phyloP scores from a whole-genome alignment of 2,113 vertebrate species.

The Benitochromis conjunctus region DNA sequence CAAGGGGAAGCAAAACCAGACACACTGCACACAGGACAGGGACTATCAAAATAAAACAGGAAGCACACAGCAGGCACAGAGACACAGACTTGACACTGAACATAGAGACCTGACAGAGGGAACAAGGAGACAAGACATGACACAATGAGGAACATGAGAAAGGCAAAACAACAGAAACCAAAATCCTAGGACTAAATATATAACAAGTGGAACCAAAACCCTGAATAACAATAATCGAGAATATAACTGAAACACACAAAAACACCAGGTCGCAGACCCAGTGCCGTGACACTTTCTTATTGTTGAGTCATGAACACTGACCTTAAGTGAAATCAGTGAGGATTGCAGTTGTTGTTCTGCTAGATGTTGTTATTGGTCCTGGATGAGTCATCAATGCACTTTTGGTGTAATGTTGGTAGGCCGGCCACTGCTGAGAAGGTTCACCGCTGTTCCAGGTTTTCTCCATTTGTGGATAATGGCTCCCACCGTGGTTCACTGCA shows the following conservation, averaged over 20 bases:
- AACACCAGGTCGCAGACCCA: neutral
- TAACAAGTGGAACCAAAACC: neutral
- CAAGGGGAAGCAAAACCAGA: neutral
- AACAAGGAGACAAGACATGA: no score
- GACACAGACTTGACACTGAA: neutral
- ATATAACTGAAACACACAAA: neutral
- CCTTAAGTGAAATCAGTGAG: neutral
- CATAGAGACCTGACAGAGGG: neutral
- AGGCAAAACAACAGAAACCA: fast-evolving
- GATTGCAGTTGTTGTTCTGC: neutral
- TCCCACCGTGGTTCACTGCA: neutral
- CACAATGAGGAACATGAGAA: no score
- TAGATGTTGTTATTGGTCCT: neutral
- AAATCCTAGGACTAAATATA: neutral
- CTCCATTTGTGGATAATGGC: neutral
- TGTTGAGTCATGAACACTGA: neutral
- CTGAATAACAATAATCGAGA: neutral
- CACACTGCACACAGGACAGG: neutral
- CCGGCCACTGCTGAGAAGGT: neutral
- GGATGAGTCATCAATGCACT: neutral
- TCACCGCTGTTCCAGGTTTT: neutral
- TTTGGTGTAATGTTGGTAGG: neutral
- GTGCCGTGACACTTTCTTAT: neutral
- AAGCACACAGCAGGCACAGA: neutral
- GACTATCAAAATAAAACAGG: neutral